phyloP scores from a whole-genome alignment of 2,113 vertebrate genomes.

The Halichoeres trimaculatus region DNA sequence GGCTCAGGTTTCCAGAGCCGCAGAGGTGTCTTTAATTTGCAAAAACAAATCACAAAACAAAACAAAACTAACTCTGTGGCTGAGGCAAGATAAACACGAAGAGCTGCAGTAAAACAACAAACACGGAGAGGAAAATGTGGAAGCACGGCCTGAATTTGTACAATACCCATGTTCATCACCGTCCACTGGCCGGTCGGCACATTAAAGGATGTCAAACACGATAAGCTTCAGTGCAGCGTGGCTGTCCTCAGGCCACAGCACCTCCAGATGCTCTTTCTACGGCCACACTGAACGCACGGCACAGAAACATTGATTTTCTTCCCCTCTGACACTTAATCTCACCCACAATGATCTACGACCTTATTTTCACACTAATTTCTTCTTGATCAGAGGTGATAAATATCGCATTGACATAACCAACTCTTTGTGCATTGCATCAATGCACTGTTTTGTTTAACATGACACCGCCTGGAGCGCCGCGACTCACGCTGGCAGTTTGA shows the following conservation, averaged over 20 bases:
- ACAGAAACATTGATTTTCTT: slow-evolving; percentile 80
- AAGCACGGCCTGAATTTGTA: slow-evolving; percentile 26
- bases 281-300: slow-evolving; percentile 58
- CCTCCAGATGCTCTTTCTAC: slow-evolving; percentile 62
- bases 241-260: slow-evolving; percentile 70
- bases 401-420: slow-evolving; percentile 84
- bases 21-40: slow-evolving; percentile 57
- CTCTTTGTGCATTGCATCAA: slow-evolving; percentile 76
- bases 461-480: slow-evolving; percentile 61
- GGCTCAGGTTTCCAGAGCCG: slow-evolving; percentile 55
- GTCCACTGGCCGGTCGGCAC: background rate
- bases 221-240: slow-evolving; percentile 55
- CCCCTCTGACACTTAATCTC: slow-evolving; percentile 83
- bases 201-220: slow-evolving; percentile 58
- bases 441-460: slow-evolving; percentile 78
- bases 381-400: slow-evolving; percentile 88
- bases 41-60: slow-evolving; percentile 62
- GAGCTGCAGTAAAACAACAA: background rate
- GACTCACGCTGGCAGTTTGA: slow-evolving; percentile 68
- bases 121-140: rapidly evolving
- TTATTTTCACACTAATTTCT: slow-evolving; percentile 87
- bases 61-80: slow-evolving; percentile 39
- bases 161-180: slow-evolving; percentile 24
- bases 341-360: slow-evolving; percentile 85
- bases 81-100: slow-evolving; percentile 5